These are phyloP conservation scores for Montipora sp. DNA, from an alignment of 64 coral and sea anemone genomes.

Conservation along the genomic window DNA sequence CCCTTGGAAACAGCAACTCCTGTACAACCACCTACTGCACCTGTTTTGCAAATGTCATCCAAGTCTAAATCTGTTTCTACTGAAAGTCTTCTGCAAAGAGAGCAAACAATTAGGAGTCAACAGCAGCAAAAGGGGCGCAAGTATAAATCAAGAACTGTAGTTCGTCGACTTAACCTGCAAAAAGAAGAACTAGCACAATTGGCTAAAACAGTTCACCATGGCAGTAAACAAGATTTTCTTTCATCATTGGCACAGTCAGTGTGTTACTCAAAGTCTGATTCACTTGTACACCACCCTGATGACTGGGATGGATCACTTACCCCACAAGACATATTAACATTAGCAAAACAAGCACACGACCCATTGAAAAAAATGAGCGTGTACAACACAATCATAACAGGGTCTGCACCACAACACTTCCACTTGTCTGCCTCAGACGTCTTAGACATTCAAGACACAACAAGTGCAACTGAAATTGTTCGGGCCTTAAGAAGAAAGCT, in stretches of 20 bases:
- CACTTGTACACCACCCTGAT: not conserved
- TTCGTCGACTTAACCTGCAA: no score
- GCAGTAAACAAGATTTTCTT: conserved; percentile 26
- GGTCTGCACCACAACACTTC: conserved; percentile 15
- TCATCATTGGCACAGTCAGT: conserved; percentile 39
- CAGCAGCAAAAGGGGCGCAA: conserved; percentile 2
- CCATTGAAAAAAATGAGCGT: conserved; percentile 20
- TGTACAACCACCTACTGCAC: not conserved
- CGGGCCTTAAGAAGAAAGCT: conserved; percentile 32
- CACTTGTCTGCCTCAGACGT: conserved; percentile 18
- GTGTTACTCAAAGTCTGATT: not conserved
- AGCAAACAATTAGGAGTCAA: not conserved
- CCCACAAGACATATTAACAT: conserved; percentile 18
- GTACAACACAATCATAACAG: conserved; percentile 5
- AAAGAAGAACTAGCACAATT: conserved; percentile 22
- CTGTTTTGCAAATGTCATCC: not conserved
- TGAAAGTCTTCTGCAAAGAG: conserved; percentile 38
- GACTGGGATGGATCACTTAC: conserved; percentile 33
- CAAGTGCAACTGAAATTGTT: conserved; percentile 34
- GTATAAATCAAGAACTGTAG: no score
- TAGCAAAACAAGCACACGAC: conserved; percentile 3
- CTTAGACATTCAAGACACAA: conserved; percentile 41
- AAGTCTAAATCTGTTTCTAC: conserved; percentile 19
- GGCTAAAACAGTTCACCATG: conserved; percentile 44
- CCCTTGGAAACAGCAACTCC: not conserved